phyloP scores from a whole-genome alignment of 2,888 invertebrate genomes.

The Fragum sueziense region DNA sequence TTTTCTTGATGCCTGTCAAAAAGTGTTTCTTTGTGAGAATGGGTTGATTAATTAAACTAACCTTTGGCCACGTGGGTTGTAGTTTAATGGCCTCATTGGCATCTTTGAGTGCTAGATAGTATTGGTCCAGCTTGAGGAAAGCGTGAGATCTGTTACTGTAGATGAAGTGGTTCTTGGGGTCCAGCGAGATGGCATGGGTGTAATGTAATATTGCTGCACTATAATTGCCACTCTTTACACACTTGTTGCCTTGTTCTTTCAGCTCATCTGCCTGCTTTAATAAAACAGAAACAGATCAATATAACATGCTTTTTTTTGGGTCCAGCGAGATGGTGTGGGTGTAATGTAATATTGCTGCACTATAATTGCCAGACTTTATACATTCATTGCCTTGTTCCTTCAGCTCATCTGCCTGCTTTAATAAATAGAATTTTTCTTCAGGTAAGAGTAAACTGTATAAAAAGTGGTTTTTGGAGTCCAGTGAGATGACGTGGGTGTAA shows the following conservation, averaged over 20 bases:
- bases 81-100: slow-evolving; percentile 89
- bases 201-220: slow-evolving; percentile 91
- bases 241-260: slow-evolving; percentile 89
- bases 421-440: too few relatives aligned
- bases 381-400: slow-evolving; percentile 90
- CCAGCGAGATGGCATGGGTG: slow-evolving; percentile 89
- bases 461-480: slow-evolving; percentile 88
- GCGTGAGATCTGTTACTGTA: slow-evolving; percentile 92
- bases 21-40: too few relatives aligned
- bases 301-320: slow-evolving; percentile 87
- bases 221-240: slow-evolving; percentile 88
- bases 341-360: slow-evolving; percentile 91
- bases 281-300: too few relatives aligned
- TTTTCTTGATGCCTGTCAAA: too few relatives aligned
- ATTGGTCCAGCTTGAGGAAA: slow-evolving; percentile 90
- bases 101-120: slow-evolving; percentile 90
- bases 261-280: slow-evolving; percentile 85
- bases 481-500: slow-evolving; percentile 90
- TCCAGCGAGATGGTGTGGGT: slow-evolving; percentile 90
- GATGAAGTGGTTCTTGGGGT: slow-evolving; percentile 88
- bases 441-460: too few relatives aligned
- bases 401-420: slow-evolving; percentile 84
- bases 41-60: slow-evolving; percentile 76
- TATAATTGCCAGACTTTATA: slow-evolving; percentile 88
- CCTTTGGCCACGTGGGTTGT: slow-evolving; percentile 91